A percentile compares a stretch with the other conserved stretches of the same genome.
Evolutionary conservation across 2,888 invertebrate species (phyloP).

Genomic region (Serripes groenlandicus): DNA sequence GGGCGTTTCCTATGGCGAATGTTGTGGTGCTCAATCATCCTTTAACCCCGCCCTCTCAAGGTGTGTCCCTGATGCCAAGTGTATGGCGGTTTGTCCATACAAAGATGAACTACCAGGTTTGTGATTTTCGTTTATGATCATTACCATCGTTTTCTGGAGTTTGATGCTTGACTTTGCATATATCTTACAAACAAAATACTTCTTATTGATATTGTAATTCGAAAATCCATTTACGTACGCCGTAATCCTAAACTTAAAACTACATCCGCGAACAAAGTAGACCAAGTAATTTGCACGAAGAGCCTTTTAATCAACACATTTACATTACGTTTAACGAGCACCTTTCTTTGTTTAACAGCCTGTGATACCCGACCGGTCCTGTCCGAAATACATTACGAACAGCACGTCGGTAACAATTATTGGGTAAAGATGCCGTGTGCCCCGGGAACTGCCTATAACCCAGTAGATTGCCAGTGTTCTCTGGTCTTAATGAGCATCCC

Average conservation of each 20-base stretch:
- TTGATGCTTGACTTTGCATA: too few relatives aligned
- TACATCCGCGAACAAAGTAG: too few relatives aligned
- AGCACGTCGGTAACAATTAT: slow-evolving; percentile 68
- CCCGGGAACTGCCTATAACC: slow-evolving; percentile 72
- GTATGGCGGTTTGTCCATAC: slow-evolving; percentile 55
- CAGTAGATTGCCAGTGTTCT: slow-evolving; percentile 69
- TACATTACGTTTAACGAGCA: not conserved
- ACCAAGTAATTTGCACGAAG: too few relatives aligned
- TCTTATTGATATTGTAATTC: too few relatives aligned
- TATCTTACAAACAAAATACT: too few relatives aligned
- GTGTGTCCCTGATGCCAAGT: slow-evolving; percentile 57
- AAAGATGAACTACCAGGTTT: slow-evolving; percentile 52
- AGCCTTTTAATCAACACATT: too few relatives aligned
- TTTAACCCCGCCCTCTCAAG: slow-evolving; percentile 39
- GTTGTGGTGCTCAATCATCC: slow-evolving; percentile 63
- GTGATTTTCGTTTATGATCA: too few relatives aligned
- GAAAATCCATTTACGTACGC: too few relatives aligned
- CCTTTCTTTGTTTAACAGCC: not conserved
- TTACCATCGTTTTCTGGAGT: too few relatives aligned
- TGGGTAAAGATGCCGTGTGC: slow-evolving; percentile 75
- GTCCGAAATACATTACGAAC: slow-evolving; percentile 54
- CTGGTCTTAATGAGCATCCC: slow-evolving; percentile 40
- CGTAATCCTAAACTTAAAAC: too few relatives aligned
- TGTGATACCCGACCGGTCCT: slow-evolving; percentile 57
- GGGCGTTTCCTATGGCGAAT: slow-evolving; percentile 57